Conservation (phyloP, 2,888 invertebrate genomes). For the Liposcelis brunnea region DNA sequence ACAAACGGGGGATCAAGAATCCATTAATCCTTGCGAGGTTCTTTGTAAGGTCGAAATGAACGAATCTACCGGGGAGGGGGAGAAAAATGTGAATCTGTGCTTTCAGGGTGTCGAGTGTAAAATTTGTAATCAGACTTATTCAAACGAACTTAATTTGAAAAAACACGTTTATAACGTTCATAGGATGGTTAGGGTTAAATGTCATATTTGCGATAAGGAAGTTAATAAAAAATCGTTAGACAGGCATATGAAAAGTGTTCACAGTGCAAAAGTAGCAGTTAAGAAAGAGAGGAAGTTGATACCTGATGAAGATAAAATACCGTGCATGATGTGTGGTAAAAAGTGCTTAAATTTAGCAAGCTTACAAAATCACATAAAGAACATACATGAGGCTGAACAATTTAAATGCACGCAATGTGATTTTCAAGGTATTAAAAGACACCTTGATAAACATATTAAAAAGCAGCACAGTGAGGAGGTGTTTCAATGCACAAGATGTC, state of each 20-base stretch:
- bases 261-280: not conserved
- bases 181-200: not conserved
- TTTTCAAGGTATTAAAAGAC: not conserved
- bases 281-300: not conserved
- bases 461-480: conserved; percentile 7
- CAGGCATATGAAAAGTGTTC: conserved; percentile 7
- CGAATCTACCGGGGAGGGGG: not conserved
- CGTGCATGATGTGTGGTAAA: not conserved
- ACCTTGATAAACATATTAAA: conserved; percentile 1
- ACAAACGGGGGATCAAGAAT: no score
- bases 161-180: conserved; percentile 7
- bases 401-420: conserved; percentile 6
- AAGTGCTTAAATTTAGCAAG: not conserved
- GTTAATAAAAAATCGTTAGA: conserved; percentile 4
- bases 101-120: conserved; percentile 1
- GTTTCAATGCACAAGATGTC: conserved; percentile 6
- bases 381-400: conserved; percentile 4
- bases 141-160: conserved; percentile 4
- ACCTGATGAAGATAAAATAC: conserved; percentile 1
- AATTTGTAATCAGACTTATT: conserved; percentile 2
- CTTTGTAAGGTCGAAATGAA: conserved; percentile 4
- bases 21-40: not conserved
- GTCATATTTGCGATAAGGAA: conserved; percentile 6
- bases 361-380: conserved; percentile 2
- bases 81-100: not conserved